Base-by-base conservation (phyloP, 2,113 vertebrate genomes). In the human (Homo sapiens) region DNA sequence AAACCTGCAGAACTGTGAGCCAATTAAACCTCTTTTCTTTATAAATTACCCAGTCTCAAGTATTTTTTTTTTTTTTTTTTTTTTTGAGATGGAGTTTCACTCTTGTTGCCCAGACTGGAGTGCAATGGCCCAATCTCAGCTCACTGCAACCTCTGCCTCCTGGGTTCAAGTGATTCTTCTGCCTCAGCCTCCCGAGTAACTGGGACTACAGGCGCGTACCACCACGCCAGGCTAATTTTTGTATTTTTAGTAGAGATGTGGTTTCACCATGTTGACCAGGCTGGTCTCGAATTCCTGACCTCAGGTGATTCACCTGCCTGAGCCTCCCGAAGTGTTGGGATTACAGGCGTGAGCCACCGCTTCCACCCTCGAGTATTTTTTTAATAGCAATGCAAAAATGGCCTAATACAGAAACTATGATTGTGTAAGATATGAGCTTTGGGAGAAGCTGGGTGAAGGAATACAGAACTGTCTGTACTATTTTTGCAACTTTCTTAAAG, bases 401-500 rank as follows among this genome's bases (percentile, higher is more conserved):
- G 27, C 61, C 61, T 64, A 64, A 64, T 64, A 13, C 12, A 64
- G 12, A 64, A 64, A 30, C 45, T 40, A 13, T 83, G 45, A 20
- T 76, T 68, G 59, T 35, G 25, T 61, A 52, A 7, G 27, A 87
- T 48, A 35, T 45, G 93, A 78, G 55, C 38, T 50, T 50, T 68
- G 25, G 61, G 16, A 17, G 35, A 89, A 92, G 40, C 30, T 52
- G 66, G 35, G 30, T 43, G 3, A 92, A 86, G 84, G 35, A 82
- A 38, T 57, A 17, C 3, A 5, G 23, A 45, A 82, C 16, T 59
- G 7, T 66, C 13, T 40, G n/a, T 45, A 79, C 23, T 64, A 73
- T 50, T 93, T 88, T 80, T 90, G 76, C 38, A 81, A 85, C 43
- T 93, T 94, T 84, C 85, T 57, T 66, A 76, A 80, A 64, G 23